phyloP scores from a whole-genome alignment of 2,113 vertebrate genomes.

The Tonatia bakeri region DNA sequence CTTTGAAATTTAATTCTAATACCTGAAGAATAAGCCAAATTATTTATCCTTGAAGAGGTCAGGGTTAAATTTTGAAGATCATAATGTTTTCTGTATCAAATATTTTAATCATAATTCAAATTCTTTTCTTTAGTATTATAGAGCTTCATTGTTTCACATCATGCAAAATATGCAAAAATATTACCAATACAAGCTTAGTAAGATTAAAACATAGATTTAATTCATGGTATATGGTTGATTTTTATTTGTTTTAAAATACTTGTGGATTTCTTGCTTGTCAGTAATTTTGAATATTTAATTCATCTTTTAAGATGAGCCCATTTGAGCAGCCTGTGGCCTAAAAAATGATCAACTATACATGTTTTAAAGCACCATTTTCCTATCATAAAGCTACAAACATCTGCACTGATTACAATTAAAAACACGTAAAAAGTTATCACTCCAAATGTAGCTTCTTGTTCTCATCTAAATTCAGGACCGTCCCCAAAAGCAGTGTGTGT shows the following conservation, averaged over 20 bases:
- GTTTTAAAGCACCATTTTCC: constrained; percentile 12
- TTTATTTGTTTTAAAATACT: constrained; percentile 32
- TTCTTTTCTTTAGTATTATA: neutral
- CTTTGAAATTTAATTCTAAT: neutral
- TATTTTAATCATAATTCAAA: neutral
- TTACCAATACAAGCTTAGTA: neutral
- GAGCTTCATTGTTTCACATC: constrained; percentile 8
- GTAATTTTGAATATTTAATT: constrained; percentile 17
- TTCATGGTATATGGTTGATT: neutral
- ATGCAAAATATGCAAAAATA: neutral
- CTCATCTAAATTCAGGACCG: constrained; percentile 68
- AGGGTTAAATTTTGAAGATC: constrained; percentile 13
- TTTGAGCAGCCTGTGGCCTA: constrained; percentile 27
- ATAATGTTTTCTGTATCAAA: neutral
- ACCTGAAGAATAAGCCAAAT: neutral
- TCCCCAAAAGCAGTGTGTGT: neutral
- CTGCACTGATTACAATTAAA: constrained; percentile 70
- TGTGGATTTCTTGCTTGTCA: constrained; percentile 28
- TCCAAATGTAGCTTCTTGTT: constrained; percentile 61
- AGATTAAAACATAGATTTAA: neutral
- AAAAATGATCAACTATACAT: constrained; percentile 25
- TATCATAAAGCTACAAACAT: constrained; percentile 60
- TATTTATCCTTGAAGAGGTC: neutral
- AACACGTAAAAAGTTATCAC: constrained; percentile 64
- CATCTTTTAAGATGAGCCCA: constrained; percentile 28